Conservation (phyloP, 2,113 vertebrate species). For the Silurus meridionalis region DNA sequence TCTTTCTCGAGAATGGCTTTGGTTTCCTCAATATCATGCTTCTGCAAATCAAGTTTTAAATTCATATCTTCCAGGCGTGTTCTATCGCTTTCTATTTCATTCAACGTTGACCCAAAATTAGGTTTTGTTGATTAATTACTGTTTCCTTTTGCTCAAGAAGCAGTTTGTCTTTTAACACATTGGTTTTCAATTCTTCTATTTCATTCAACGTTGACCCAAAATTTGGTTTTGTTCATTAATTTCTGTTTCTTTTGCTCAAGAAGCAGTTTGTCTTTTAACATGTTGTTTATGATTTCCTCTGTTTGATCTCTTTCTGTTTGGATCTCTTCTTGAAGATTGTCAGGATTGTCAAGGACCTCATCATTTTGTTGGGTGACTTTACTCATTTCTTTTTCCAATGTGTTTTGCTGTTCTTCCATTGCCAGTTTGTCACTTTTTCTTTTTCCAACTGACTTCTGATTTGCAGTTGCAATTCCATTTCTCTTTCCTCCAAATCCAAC, state of each 20-base stretch:
- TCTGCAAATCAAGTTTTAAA: too few relatives aligned
- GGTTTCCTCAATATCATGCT: too few relatives aligned
- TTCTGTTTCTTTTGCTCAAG: conserved; percentile 26
- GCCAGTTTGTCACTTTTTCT: background rate
- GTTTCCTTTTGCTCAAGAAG: too few relatives aligned
- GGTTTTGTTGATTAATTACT: too few relatives aligned
- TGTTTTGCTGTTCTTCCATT: conserved; percentile 29
- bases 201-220: too few relatives aligned
- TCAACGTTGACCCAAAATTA: too few relatives aligned
- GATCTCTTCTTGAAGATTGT: background rate
- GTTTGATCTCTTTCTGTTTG: conserved; percentile 4
- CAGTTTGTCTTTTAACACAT: too few relatives aligned
- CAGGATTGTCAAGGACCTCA: background rate
- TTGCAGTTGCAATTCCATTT: conserved; percentile 12
- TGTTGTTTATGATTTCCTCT: background rate
- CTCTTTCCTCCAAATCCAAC: background rate
- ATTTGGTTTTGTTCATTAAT: too few relatives aligned
- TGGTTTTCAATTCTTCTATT: too few relatives aligned
- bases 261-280: background rate
- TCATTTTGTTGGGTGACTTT: conserved; percentile 6
- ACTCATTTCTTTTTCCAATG: background rate
- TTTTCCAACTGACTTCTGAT: background rate
- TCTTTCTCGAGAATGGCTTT: too few relatives aligned
- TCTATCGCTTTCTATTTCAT: too few relatives aligned
- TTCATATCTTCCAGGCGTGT: too few relatives aligned